Evolutionary conservation across 2,888 invertebrate genomes (phyloP).

Genomic region (Osmoderma eremita): DNA sequence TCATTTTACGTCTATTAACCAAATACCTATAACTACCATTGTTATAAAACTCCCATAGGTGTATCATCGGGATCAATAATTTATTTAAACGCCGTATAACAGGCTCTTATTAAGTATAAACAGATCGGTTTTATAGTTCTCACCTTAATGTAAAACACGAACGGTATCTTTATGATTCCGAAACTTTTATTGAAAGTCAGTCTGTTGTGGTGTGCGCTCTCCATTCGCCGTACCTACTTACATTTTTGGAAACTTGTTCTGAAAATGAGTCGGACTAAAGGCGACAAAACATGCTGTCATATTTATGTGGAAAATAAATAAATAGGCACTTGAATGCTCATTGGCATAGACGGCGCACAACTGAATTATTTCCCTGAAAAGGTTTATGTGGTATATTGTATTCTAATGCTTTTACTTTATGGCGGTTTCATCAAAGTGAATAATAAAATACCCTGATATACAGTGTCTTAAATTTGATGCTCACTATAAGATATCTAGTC

Average conservation of each 20-base stretch:
- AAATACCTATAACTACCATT: conserved; percentile 32
- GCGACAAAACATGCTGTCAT: conserved; percentile 35
- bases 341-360: background rate
- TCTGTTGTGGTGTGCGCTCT: conserved; percentile 1
- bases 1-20: conserved; percentile 33
- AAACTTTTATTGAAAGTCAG: conserved; percentile 35
- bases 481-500: no score
- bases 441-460: background rate
- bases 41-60: conserved; percentile 28
- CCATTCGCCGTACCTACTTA: conserved; percentile 21
- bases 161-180: conserved; percentile 36
- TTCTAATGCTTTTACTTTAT: conserved; percentile 25
- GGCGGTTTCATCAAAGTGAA: conserved; percentile 10
- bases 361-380: conserved; percentile 4
- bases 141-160: conserved; percentile 36
- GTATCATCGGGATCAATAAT: conserved; percentile 21
- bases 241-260: conserved; percentile 37
- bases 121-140: conserved; percentile 36
- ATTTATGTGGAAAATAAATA: conserved; percentile 37
- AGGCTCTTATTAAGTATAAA: conserved; percentile 37
- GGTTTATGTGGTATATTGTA: conserved; percentile 14
- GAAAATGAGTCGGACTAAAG: conserved; percentile 37
- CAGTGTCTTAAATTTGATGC: no score
- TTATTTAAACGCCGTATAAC: conserved; percentile 32
- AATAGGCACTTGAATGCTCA: conserved; percentile 11